Base-by-base conservation (phyloP, 2,113 vertebrate species). In the Dicrurus megarhynchus region DNA sequence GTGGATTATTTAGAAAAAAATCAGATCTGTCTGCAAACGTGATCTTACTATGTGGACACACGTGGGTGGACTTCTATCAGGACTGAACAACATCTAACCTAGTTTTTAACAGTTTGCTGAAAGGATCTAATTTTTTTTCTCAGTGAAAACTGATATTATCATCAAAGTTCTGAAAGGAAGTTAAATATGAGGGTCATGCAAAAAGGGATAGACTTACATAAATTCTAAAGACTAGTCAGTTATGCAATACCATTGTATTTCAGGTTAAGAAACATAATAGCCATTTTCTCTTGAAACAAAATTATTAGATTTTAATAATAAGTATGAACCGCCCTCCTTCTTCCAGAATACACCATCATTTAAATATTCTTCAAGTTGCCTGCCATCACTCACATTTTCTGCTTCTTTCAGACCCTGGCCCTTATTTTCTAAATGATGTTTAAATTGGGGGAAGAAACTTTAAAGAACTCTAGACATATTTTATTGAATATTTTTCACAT, bases 391-490 rank as follows among this genome's bases (percentile, higher is more conserved):
- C 11, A 30, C 16, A 78, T 23, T 46, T 87, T 41, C 74, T 64
- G 8, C 24, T 74, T 71, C 42, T 78, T 94, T 80, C 42, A 50
- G 8, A 89, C 32, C 15, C 44, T 55, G 17, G 9, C 3, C 17
- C 8, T 26, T 56, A 12, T 59, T 71, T 82, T 81, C 32, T 75
- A 71, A 89, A 42, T 13, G 8, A 6, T 70, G 8, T 18, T 59
- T 63, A 76, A 56, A 22, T 1, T 50, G 14, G 7, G 3, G 1
- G 6, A 74, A 61, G 35, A 78, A 89, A 19, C 1, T 23, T 19
- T 15, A 42, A 42, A 18, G 44, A 37, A 20, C 8, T 0, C 2
- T 20, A 52, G 22, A 57, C 1, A 1, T 22, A 42, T 35, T 90
- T 84, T 15, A 26, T 28, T 27, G 14, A 17, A 11, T 49, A 44